A percentile compares a stretch with the other conserved stretches of the same genome.
Conservation (phyloP, 2,797 vertebrate species). For the Carcharodon carcharias region DNA sequence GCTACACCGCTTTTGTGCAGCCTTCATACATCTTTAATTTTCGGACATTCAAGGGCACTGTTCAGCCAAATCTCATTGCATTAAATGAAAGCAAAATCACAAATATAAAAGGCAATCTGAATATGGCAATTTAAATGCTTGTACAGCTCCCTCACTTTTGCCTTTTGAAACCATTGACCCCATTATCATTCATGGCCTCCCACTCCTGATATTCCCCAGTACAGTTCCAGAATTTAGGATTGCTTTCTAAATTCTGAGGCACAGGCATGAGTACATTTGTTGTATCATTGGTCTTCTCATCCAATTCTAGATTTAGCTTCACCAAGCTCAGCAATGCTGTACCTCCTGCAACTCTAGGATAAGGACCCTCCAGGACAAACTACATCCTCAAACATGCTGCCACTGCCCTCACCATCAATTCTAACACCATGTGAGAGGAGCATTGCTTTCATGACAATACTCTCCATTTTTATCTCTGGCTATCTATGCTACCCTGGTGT, state of each 20-base stretch:
- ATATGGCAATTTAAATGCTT: not conserved
- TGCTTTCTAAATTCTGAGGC: not conserved
- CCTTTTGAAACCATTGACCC: not conserved
- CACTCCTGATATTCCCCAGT: not conserved
- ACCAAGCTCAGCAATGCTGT: not conserved
- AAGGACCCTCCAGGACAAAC: not conserved
- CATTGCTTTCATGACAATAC: too few relatives aligned
- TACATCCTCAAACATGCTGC: not conserved
- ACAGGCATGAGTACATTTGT: not conserved
- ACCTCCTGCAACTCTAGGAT: not conserved
- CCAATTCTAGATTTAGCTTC: not conserved
- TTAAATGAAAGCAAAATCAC: not conserved
- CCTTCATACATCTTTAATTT: not conserved
- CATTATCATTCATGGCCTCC: not conserved
- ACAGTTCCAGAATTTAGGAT: not conserved
- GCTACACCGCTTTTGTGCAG: not conserved
- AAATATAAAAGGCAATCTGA: not conserved
- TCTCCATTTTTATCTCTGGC: too few relatives aligned
- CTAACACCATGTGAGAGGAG: not conserved
- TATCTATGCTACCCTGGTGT: too few relatives aligned
- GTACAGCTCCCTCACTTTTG: not conserved
- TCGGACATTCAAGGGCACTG: not conserved
- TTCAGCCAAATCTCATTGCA: not conserved
- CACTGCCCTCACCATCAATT: not conserved
- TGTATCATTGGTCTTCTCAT: not conserved